Conservation (phyloP, 2,888 invertebrate genomes). For the Halictus quadricinctus region DNA sequence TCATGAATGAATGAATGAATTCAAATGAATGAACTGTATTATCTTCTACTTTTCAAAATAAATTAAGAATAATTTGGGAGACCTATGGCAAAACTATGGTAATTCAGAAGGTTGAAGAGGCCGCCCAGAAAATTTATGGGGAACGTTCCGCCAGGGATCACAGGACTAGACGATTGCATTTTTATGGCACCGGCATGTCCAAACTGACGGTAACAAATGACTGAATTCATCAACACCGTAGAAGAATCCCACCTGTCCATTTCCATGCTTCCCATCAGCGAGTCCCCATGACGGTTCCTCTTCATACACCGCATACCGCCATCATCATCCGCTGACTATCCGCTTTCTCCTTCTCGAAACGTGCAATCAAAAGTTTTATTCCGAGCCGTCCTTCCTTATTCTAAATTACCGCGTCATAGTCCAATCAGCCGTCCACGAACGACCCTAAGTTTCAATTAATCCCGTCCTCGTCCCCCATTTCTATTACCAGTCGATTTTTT, state of each 20-base stretch:
- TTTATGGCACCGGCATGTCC: not conserved
- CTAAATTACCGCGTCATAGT: slow-evolving; percentile 8
- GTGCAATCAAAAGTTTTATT: slow-evolving; percentile 4
- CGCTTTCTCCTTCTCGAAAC: slow-evolving; percentile 28
- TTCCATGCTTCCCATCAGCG: not conserved
- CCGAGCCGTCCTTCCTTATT: not conserved
- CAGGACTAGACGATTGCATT: not conserved
- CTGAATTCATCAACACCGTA: slow-evolving; percentile 13
- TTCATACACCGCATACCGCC: not conserved
- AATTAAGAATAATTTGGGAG: not conserved
- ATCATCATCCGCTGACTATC: not conserved
- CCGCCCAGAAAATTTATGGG: not conserved
- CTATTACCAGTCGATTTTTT: not conserved
- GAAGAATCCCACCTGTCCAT: not conserved
- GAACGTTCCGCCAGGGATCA: not conserved
- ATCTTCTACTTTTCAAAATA: not conserved
- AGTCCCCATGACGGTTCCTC: not conserved
- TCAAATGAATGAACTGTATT: not conserved
- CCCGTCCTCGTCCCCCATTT: not conserved
- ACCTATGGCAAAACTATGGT: not conserved
- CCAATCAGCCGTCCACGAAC: not conserved
- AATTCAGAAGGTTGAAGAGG: not conserved
- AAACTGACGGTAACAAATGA: not conserved
- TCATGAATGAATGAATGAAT: not conserved
- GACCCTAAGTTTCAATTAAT: not conserved